Conservation (phyloP, 2,888 invertebrate species). For the Alentia gelatinosa region DNA sequence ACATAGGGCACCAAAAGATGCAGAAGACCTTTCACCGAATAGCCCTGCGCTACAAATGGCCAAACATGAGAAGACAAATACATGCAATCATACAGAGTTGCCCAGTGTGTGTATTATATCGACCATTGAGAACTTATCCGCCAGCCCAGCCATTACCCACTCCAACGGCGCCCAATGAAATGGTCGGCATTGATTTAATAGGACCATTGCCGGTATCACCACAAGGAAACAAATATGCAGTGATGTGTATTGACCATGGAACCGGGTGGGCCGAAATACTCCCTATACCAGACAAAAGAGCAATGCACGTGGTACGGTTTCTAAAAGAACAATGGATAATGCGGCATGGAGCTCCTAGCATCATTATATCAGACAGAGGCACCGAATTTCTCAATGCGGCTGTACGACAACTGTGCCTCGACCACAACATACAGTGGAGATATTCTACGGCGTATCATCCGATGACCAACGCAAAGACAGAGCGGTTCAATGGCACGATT, state of each 20-base stretch:
- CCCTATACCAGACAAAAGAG: neutral
- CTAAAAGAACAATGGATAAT: neutral
- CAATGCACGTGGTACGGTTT: neutral
- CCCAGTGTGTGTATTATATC: neutral
- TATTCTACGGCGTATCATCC: neutral
- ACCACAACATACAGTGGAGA: neutral
- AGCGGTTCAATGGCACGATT: neutral
- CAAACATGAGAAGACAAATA: neutral
- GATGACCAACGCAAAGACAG: neutral
- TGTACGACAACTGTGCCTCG: neutral
- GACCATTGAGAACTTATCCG: neutral
- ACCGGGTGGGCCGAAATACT: neutral
- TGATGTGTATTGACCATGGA: neutral
- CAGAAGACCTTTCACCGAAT: neutral
- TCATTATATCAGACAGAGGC: neutral
- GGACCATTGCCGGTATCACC: neutral
- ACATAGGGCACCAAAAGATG: neutral
- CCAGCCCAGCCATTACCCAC: neutral
- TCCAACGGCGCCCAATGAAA: neutral
- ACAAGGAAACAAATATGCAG: neutral
- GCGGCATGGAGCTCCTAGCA: neutral
- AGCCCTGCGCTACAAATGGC: neutral
- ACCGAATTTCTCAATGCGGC: neutral
- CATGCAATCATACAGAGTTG: neutral
- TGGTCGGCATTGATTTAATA: neutral